Conservation (phyloP, 1,140 invertebrate genomes). For the Pantala flavescens region DNA sequence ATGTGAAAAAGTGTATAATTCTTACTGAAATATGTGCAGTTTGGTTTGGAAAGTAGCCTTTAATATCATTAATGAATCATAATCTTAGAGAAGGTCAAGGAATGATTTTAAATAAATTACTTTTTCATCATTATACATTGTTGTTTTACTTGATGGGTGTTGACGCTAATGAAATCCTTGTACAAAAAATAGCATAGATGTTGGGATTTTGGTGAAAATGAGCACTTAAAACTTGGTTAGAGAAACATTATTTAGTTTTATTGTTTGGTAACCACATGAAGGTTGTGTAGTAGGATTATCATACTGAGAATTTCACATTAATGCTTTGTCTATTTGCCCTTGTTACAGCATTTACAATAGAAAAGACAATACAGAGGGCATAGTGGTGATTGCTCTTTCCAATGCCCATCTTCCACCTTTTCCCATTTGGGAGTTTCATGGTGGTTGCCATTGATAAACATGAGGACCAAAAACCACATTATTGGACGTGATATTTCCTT, state of each 20-base stretch:
- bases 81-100: too few relatives aligned
- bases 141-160: too few relatives aligned
- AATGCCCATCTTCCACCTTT: not conserved
- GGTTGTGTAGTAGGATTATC: not conserved
- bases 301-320: not conserved
- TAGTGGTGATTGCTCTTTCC: not conserved
- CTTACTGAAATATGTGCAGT: too few relatives aligned
- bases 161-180: too few relatives aligned
- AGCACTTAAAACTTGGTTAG: too few relatives aligned
- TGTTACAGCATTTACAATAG: slow-evolving; percentile 1
- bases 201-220: too few relatives aligned
- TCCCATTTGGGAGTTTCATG: not conserved
- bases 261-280: not conserved
- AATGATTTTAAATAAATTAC: too few relatives aligned
- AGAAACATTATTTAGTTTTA: not conserved
- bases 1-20: too few relatives aligned
- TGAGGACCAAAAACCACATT: slow-evolving; percentile 3
- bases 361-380: not conserved
- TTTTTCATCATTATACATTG: too few relatives aligned
- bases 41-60: too few relatives aligned
- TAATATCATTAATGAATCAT: too few relatives aligned
- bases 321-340: not conserved
- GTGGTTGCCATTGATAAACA: slow-evolving; percentile 2
- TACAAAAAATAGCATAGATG: too few relatives aligned
- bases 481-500: slow-evolving; percentile 6